Conservation (phyloP, 1,140 invertebrate genomes). For the Brachionus sp. region DNA sequence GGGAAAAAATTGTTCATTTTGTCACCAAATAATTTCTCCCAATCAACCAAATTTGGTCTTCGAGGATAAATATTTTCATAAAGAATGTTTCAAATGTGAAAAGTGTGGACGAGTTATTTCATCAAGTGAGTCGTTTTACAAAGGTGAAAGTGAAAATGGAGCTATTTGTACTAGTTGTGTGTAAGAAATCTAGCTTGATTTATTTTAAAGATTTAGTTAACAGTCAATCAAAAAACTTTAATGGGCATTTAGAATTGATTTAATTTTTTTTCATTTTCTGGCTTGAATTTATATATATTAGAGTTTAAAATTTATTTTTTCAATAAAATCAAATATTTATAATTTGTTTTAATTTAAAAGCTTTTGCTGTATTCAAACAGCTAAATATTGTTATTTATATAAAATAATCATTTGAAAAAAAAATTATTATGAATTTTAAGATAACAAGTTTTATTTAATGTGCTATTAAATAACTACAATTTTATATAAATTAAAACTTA, state of each 20-base stretch:
- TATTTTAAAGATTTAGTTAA: neutral
- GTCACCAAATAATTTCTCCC: neutral
- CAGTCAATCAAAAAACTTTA: neutral
- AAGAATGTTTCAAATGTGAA: conserved; percentile 35
- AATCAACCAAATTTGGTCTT: conserved; percentile 32
- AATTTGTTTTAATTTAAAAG: too few relatives aligned
- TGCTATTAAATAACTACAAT: too few relatives aligned
- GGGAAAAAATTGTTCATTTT: conserved; percentile 24
- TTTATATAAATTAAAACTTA: too few relatives aligned
- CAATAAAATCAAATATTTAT: neutral
- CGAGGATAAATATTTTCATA: conserved; percentile 41
- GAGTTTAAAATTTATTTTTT: conserved; percentile 10
- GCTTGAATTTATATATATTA: neutral
- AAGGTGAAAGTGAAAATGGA: neutral
- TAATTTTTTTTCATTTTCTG: neutral
- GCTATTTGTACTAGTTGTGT: neutral
- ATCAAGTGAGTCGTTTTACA: conserved; percentile 45
- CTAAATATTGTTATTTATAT: neutral
- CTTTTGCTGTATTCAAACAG: neutral
- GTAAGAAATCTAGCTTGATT: neutral
- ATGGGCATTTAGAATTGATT: neutral
- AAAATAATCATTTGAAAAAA: too few relatives aligned
- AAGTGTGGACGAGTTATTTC: neutral
- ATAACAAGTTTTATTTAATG: too few relatives aligned
- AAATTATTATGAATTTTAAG: too few relatives aligned